Percentiles rank a stretch among this genome's conserved stretches.
Conservation (phyloP, 2,888 invertebrate species). For the Drosophila falleni region DNA sequence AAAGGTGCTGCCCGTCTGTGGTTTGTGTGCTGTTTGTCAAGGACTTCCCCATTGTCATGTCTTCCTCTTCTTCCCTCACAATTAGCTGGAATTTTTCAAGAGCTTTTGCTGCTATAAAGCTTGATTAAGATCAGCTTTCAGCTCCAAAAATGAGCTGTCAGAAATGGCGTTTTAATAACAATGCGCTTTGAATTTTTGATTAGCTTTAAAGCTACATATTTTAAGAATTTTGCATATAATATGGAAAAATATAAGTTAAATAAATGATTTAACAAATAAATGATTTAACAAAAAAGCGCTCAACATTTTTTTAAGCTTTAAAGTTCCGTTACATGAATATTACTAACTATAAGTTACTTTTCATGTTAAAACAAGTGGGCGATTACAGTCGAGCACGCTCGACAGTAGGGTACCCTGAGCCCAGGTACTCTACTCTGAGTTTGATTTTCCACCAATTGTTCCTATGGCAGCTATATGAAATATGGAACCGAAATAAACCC, state of each 20-base stretch:
- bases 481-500: too few species aligned
- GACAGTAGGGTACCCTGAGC: too few species aligned
- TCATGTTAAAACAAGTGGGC: too few species aligned
- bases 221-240: neutral
- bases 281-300: neutral
- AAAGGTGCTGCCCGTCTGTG: constrained; percentile 26
- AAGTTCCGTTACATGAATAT: neutral
- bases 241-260: too few species aligned
- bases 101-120: constrained; percentile 12
- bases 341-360: neutral
- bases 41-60: constrained; percentile 48
- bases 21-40: constrained; percentile 40
- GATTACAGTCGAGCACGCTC: too few species aligned
- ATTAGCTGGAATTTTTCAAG: constrained; percentile 35
- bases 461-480: too few species aligned
- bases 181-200: neutral
- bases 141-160: neutral
- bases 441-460: too few species aligned
- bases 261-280: neutral
- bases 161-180: neutral
- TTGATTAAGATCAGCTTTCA: constrained; percentile 17
- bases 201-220: neutral
- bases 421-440: too few species aligned
- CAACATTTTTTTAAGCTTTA: neutral
- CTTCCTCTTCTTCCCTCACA: constrained; percentile 20